Conservation (phyloP, 2,888 invertebrate genomes). For the Caenorhabditis sp. region DNA sequence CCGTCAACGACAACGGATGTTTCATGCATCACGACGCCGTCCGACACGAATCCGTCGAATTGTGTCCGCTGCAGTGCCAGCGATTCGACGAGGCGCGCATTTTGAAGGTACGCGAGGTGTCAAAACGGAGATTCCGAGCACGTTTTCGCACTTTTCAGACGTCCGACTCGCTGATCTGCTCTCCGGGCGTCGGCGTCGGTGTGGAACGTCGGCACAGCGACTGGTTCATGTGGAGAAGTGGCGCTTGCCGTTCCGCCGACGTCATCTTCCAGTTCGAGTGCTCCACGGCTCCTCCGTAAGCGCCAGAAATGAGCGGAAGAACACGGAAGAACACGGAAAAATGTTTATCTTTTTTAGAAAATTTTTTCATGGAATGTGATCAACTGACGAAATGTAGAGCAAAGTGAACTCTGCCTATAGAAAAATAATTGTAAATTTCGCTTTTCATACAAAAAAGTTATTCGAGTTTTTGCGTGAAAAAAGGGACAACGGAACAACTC, state of each 20-base stretch:
- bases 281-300: constrained; percentile 4
- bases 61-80: constrained; percentile 52
- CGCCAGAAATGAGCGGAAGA: too few species aligned
- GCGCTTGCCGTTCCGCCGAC: constrained; percentile 33
- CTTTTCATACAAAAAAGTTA: too few species aligned
- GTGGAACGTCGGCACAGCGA: constrained; percentile 54
- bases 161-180: constrained; percentile 41
- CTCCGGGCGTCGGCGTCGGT: constrained; percentile 41
- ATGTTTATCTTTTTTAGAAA: too few species aligned
- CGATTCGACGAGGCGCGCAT: constrained; percentile 28
- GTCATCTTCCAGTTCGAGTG: constrained; percentile 49
- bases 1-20: constrained; percentile 54
- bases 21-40: constrained; percentile 46
- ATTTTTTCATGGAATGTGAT: too few species aligned
- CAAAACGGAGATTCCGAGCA: background rate
- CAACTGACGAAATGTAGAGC: too few species aligned
- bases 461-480: too few species aligned
- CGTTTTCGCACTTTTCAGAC: constrained; percentile 6
- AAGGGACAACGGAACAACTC: too few species aligned
- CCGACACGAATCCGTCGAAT: constrained; percentile 33
- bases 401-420: too few species aligned
- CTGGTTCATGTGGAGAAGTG: constrained; percentile 56
- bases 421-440: too few species aligned
- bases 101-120: constrained; percentile 16
- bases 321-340: too few species aligned